Base-by-base conservation (phyloP, 2,113 vertebrate genomes). In the Thomomys bottae region DNA sequence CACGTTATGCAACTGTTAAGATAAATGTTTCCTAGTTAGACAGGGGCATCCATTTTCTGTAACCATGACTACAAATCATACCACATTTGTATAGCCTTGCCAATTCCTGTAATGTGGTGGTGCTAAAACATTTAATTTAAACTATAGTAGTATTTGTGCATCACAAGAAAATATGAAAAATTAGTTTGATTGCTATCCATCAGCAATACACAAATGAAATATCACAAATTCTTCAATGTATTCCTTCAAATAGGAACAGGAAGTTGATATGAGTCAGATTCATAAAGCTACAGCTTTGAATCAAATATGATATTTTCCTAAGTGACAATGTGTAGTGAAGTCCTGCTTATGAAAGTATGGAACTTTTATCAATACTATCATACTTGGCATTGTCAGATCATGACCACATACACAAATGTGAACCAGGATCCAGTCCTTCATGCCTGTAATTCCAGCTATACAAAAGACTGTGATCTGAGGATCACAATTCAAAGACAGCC, bases 61-160 rank as follows among this genome's bases (percentile, higher is more conserved):
- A 59, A 21, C 66, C 75, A 85, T 90, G 79, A 63, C 90, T 75
- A 83, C 66, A 88, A n/a, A 57, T 75, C 70, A 83, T 20, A 64
- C n/a, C 64, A 73, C 75, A 67, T 49, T 70, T 11, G 9, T 23
- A 64, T 40, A 70, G 15, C 10, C 49, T 88, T 45, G 12, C n/a
- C 76, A 63, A 8, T 73, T 90, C 63, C 84, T 28, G n/a, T 36
- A 68, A 54, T 75, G 49, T 73, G 24, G 59, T 81, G 21, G 28
- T 32, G 78, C n/a, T 26, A 20, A 68, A 87, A 76, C 42, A 49
- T 28, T 80, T 84, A 77, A 91, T n/a, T n/a, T n/a, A n/a, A n/a
- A 75, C n/a, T 42, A 9, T 26, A 87, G 38, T 30, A 15, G n/a
- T 67, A 45, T 8, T 79, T 32, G 77, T 70, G 28, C 3, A 82